A percentile compares a stretch with the other conserved stretches of the same genome.
Conservation (phyloP, 2,888 invertebrate genomes). For the Cheilosia variabilis region DNA sequence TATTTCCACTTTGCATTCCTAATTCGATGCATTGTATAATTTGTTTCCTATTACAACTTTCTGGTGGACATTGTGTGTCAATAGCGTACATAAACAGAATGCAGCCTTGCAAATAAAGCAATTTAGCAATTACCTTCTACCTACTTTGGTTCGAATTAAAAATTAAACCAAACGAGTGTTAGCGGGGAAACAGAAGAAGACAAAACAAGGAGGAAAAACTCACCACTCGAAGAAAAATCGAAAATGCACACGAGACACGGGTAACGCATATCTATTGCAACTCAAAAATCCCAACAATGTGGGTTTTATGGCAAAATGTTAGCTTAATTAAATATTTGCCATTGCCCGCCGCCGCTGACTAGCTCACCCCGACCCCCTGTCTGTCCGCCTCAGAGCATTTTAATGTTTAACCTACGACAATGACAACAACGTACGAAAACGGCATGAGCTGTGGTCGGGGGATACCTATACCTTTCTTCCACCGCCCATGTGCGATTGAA, state of each 20-base stretch:
- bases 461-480: conserved; percentile 7
- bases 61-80: neutral
- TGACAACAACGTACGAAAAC: neutral
- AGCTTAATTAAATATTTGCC: conserved; percentile 73
- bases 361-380: neutral
- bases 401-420: neutral
- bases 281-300: conserved; percentile 62
- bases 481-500: conserved; percentile 33
- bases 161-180: conserved; percentile 12
- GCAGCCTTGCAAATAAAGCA: conserved; percentile 62
- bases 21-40: conserved; percentile 12
- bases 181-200: conserved; percentile 1
- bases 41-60: neutral
- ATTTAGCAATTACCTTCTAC: conserved; percentile 54
- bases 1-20: conserved; percentile 4
- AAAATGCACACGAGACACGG: conserved; percentile 58
- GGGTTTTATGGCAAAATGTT: conserved; percentile 68
- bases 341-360: conserved; percentile 28
- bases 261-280: conserved; percentile 64
- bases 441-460: conserved; percentile 18
- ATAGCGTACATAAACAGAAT: conserved; percentile 11
- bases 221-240: conserved; percentile 20
- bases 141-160: conserved; percentile 33
- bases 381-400: neutral
- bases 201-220: neutral